These are phyloP conservation scores for Sycophila sp. DNA, from an alignment of 1,140 invertebrate species.

Conservation along the genomic window DNA sequence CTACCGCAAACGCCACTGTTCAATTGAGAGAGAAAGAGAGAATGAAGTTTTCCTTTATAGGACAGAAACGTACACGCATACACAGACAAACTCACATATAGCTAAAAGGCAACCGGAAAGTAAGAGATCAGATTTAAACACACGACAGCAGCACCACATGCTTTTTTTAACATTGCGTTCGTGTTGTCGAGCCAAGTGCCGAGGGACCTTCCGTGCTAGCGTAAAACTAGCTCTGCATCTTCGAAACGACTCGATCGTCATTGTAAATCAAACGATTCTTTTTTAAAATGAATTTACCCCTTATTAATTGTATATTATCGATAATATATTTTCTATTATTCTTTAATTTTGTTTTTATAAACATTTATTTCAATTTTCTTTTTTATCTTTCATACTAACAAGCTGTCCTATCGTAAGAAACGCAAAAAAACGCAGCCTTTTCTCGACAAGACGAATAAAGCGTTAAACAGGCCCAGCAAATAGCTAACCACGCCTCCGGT, in stretches of 20 bases:
- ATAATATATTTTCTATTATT: slow-evolving; percentile 40
- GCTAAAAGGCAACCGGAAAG: background rate
- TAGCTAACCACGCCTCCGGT: too few species aligned
- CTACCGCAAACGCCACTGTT: slow-evolving; percentile 14
- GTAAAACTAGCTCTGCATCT: slow-evolving; percentile 14
- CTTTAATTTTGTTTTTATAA: slow-evolving; percentile 16
- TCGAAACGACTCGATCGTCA: slow-evolving; percentile 13
- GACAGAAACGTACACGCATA: background rate
- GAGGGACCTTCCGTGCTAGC: slow-evolving; percentile 2
- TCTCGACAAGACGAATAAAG: background rate
- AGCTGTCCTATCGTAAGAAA: slow-evolving; percentile 8
- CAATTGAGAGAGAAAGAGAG: slow-evolving; percentile 16
- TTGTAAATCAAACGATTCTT: slow-evolving; percentile 18
- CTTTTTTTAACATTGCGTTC: slow-evolving; percentile 25
- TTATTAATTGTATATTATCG: slow-evolving; percentile 34
- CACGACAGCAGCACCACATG: background rate
- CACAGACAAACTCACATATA: background rate
- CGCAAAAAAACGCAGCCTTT: background rate
- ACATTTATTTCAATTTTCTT: slow-evolving; percentile 24
- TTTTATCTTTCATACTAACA: slow-evolving; percentile 27
- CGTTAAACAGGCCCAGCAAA: too few species aligned
- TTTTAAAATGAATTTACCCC: slow-evolving; percentile 27
- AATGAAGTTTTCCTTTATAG: slow-evolving; percentile 4
- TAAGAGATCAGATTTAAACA: background rate
- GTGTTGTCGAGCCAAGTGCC: slow-evolving; percentile 20